Base-by-base conservation (phyloP, 2,113 vertebrate species). In the Sinocyclocheilus anshuiensis region DNA sequence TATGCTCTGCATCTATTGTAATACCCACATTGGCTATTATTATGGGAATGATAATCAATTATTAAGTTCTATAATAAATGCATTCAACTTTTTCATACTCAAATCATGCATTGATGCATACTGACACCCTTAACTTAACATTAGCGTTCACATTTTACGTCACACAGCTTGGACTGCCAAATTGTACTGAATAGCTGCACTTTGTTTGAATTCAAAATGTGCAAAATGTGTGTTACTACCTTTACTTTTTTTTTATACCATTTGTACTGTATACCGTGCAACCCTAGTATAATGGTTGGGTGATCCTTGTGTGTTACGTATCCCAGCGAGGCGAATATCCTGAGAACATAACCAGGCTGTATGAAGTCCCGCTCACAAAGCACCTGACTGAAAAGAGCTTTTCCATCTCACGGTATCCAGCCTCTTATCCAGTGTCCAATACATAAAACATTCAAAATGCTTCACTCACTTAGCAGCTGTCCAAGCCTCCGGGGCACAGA, bases 311-410 rank as follows among this genome's bases (percentile, higher is more conserved):
- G 26, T 36, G 39, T 77, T 77, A 50, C 63, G 11, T 63, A n/a
- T 85, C 74, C 29, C n/a, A 36, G 42, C 13, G 93, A 96, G 96
- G 75, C 95, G 95, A 93, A 96, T 95, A 86, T 96, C 50, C 50
- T 57, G 4, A 22, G 22, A 42, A 63, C 36, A 80, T 80, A 80
- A 80, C 57, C 77, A 81, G n/a, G n/a, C 59, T 96, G 92, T 96
- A 96, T 0, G 95, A 96, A 13, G 96, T 95, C 0, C 91, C 95
- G 89, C 91, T 97, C 6, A 96, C 97, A 81, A 74, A 81, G 18
- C 0, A 63, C 83, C 55, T 57, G 48, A n/a, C 20, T 84, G 57
- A 80, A 77, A 78, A 86, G 50, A 86, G 77, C 74, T 81, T 81
- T 86, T 86, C 77, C 85, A 81, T 86, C 85, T 86, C 85, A 81